Evolutionary conservation across 1,140 invertebrate species (phyloP), one percentile per base, ranked within the genome.

Genomic region (honey bee (Apis mellifera)): DNA sequence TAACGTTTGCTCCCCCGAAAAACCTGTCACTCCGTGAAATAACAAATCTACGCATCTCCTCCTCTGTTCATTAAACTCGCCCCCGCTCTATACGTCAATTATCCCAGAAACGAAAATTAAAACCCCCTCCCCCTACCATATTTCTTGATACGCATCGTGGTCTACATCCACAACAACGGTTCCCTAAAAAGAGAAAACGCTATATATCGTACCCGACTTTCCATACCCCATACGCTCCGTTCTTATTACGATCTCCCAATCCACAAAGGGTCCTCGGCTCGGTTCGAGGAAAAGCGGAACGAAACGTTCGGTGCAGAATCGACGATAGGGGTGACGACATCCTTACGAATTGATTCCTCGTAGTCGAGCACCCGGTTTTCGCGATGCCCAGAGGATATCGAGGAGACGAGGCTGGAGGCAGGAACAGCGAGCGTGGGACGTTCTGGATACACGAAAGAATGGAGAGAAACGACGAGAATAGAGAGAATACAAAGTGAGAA

Each of bases 321-420:
- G 32, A 55, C 65, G 68, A 54, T 59, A 78, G 71, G 69, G 82
- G 75, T 71, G 66, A 72, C 69, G 64, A 70, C 64, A 65, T 74
- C 64, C 50, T 55, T 52, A 32, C 87, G 84, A 42, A 89, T 89
- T 86, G 87, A 89, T 89, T 89, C 74, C 74, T 74, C 71, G 50
- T 68, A 66, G 71, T 23, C 76, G 32, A 79, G 70, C 26, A 76
- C 78, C 66, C 52, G 65, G 21, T 73, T 55, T 50, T 62, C 68
- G 52, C 9, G 71, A 50, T 50, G 57, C 69, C 60, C 52, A 15
- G 57, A 54, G 73, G 74, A 82, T 68, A 23, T 65, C 69, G 68
- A 71, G 72, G 57, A 50, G 66, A 50, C 57, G 68, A n/a, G 15
- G 1, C 42, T 57, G n/a, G 23, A 57, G 12, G 23, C 77, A 21